Conservation (phyloP, 2,113 vertebrate species). For the Calyptomena viridis region DNA sequence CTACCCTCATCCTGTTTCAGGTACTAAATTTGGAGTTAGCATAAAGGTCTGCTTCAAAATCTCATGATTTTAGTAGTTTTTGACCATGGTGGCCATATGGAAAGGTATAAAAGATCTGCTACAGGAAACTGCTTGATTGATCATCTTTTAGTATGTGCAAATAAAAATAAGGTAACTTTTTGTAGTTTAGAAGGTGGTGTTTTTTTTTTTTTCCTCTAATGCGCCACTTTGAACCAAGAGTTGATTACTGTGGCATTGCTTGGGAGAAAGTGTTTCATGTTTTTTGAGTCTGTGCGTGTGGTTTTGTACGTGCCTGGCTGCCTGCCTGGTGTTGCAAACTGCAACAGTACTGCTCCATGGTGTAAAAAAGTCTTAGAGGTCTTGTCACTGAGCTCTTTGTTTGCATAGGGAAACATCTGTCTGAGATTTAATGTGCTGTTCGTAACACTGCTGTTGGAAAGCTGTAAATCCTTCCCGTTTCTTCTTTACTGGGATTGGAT, state of each 20-base stretch:
- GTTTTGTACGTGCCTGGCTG: not conserved
- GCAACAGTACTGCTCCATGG: not conserved
- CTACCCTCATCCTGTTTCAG: not conserved
- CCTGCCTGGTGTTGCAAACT: not conserved
- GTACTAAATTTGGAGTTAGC: not conserved
- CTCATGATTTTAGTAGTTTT: not conserved
- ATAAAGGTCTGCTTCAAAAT: not conserved
- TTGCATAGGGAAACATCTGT: constrained; percentile 61
- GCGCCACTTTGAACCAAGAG: fast-evolving
- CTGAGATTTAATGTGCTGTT: constrained; percentile 56
- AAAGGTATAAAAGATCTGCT: not conserved
- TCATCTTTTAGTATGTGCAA: not conserved
- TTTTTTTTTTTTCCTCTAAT: not conserved
- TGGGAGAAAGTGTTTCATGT: not conserved
- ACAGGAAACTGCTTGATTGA: not conserved
- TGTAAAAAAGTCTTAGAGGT: not conserved
- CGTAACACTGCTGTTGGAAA: constrained; percentile 13
- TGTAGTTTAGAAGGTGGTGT: not conserved
- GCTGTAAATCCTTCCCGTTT: constrained; percentile 31
- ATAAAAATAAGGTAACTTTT: not conserved
- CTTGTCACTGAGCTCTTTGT: constrained; percentile 45
- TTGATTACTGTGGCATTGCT: fast-evolving
- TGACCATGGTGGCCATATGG: fast-evolving
- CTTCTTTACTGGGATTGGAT: constrained; percentile 24
- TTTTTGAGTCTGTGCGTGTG: not conserved